These are phyloP conservation scores for Synergus gifuensis DNA, from an alignment of 2,888 invertebrate genomes.

Conservation along the genomic window DNA sequence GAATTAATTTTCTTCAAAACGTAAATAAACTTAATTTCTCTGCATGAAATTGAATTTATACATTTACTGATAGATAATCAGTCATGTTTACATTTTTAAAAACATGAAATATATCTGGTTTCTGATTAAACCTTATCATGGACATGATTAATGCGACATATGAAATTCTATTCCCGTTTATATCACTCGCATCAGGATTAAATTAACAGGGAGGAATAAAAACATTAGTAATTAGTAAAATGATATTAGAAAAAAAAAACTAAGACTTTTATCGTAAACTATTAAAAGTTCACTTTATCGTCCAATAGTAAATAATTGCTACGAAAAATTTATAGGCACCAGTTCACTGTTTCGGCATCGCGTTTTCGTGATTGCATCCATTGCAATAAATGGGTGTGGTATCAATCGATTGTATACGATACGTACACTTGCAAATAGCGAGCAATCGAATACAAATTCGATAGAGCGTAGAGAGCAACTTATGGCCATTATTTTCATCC, in stretches of 20 bases:
- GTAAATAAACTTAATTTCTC: no score
- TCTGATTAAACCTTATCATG: neutral
- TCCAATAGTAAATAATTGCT: slow-evolving; percentile 24
- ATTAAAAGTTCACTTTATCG: slow-evolving; percentile 8
- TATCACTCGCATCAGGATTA: neutral
- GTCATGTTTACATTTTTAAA: neutral
- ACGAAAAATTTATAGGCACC: neutral
- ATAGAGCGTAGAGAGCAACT: neutral
- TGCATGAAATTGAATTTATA: neutral
- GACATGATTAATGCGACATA: neutral
- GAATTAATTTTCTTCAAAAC: neutral
- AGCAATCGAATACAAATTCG: neutral
- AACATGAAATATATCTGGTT: neutral
- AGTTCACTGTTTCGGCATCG: slow-evolving; percentile 9
- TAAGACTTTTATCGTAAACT: neutral
- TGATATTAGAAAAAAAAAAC: neutral
- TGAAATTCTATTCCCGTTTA: neutral
- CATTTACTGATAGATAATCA: neutral
- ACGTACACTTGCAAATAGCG: slow-evolving; percentile 12
- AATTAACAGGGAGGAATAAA: neutral
- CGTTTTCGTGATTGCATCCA: slow-evolving; percentile 1
- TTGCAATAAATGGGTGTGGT: slow-evolving; percentile 25
- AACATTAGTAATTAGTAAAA: neutral
- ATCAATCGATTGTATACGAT: slow-evolving; percentile 21
- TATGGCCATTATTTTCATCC: neutral